Base-by-base conservation (phyloP, 2,888 invertebrate species). In the Drosophila niveifrons region DNA sequence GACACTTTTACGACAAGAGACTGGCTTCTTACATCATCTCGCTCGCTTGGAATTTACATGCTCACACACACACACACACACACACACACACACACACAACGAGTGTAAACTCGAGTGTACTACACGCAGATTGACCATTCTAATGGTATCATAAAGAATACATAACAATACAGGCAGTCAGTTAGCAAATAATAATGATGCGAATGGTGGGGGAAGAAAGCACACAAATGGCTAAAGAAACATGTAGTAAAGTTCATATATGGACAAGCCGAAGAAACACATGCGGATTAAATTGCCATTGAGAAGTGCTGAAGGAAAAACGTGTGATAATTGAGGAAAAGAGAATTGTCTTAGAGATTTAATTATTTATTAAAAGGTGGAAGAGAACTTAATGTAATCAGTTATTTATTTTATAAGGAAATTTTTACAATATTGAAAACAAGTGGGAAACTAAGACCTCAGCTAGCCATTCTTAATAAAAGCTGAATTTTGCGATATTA, bases 1-100 rank as follows among this genome's bases (percentile, higher is more conserved):
- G 66, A 75, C 72, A 72, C 46, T 56, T 66, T 75, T 41, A 73
- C 48, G 73, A 41, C 39, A 51, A 4, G 18, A 46, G 18, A 46
- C 18, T 48, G 44, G 48, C 36, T 13, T 36, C 36, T 52, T 15
- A 58, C 62, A 58, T 56, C 72, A 61, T 43, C 18, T 34, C 6
- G 39, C 13, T 34, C 1, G 39, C 15, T 7, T 41, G 7, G 29
- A 44, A 44, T 55, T 55, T 44, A 31, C 43, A 46, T 34, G 17
- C 31, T 23, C 23, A 23, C 23, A 23, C 23, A 13, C 18, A 13
- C 10, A 53, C n/a, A n/a, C n/a, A n/a, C n/a, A n/a, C n/a, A n/a
- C n/a, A n/a, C n/a, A n/a, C n/a, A n/a, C n/a, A n/a, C 23, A 23
- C 23, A 23, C 23, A 13, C 18, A 13, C 10, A 53, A 29, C 11